Percentiles rank a stretch among this genome's conserved stretches.
Evolutionary conservation across 2,797 vertebrate genomes (phyloP).

Genomic region (Margarornis squamiger): DNA sequence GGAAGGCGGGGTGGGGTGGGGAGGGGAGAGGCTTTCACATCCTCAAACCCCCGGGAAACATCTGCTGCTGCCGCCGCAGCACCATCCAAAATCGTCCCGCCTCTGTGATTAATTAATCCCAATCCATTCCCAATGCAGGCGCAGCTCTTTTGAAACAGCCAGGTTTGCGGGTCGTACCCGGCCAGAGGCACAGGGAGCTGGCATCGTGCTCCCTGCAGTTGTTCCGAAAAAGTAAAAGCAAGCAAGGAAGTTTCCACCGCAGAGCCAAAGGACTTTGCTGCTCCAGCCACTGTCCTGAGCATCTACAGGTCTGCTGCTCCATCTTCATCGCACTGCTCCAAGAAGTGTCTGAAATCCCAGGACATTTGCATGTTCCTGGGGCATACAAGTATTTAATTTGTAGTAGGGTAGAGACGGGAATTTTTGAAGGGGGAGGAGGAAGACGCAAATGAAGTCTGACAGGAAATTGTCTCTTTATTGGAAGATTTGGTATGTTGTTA

Average conservation of each 20-base stretch:
- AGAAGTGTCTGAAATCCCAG: background rate
- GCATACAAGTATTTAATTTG: background rate
- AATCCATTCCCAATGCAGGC: fast-evolving
- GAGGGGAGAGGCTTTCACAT: background rate
- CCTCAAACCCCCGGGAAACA: background rate
- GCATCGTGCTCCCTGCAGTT: fast-evolving
- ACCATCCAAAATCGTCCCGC: fast-evolving
- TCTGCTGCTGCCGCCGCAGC: background rate
- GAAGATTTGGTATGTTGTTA: background rate
- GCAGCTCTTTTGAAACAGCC: background rate
- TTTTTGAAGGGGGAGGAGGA: background rate
- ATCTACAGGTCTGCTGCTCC: background rate
- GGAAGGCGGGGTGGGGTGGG: background rate
- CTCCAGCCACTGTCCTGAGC: fast-evolving
- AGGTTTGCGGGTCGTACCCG: fast-evolving
- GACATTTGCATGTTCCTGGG: fast-evolving
- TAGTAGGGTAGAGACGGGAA: background rate
- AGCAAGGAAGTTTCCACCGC: background rate
- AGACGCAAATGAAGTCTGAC: background rate
- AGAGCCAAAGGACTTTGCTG: background rate
- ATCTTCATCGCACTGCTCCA: fast-evolving
- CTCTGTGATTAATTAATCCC: background rate
- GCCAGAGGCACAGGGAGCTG: fast-evolving
- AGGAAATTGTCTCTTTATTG: background rate
- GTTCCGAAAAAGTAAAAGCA: background rate